Percentiles rank a stretch among this genome's conserved stretches.
phyloP scores from a whole-genome alignment of 2,113 vertebrate species.

The Coturnix japonica region DNA sequence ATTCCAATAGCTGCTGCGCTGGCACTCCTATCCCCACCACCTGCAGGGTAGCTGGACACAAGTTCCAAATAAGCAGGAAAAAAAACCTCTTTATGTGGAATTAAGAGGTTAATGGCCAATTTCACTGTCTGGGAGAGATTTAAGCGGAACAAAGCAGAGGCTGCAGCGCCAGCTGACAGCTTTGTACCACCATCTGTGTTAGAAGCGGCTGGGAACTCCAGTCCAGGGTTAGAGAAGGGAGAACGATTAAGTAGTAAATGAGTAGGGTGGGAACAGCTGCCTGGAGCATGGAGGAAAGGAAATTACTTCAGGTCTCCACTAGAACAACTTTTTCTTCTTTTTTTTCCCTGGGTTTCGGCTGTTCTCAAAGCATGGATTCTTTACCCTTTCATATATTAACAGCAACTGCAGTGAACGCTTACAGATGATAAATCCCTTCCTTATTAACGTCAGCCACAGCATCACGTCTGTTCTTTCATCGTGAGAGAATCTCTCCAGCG shows the following conservation, averaged over 20 bases:
- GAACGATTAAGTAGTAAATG: neutral
- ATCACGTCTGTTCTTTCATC: fast-evolving
- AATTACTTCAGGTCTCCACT: neutral
- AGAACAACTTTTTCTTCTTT: neutral
- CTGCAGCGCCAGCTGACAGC: neutral
- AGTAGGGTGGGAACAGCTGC: neutral
- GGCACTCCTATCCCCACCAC: slow-evolving; percentile 82
- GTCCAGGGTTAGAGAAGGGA: neutral
- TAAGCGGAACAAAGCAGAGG: neutral
- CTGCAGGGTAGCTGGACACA: neutral
- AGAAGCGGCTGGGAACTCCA: neutral
- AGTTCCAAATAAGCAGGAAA: neutral
- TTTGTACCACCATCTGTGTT: neutral
- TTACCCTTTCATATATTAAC: neutral
- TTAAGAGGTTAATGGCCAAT: neutral
- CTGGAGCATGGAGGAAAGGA: neutral
- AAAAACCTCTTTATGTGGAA: neutral
- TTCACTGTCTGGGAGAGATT: neutral
- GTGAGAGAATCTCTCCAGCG: neutral
- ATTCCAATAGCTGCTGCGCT: slow-evolving; percentile 81
- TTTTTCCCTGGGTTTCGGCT: neutral
- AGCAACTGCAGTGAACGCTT: fast-evolving
- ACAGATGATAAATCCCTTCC: neutral
- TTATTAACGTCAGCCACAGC: neutral
- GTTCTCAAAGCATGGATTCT: neutral